phyloP scores from a whole-genome alignment of 2,888 invertebrate species.

The Dicroscelio sp. region DNA sequence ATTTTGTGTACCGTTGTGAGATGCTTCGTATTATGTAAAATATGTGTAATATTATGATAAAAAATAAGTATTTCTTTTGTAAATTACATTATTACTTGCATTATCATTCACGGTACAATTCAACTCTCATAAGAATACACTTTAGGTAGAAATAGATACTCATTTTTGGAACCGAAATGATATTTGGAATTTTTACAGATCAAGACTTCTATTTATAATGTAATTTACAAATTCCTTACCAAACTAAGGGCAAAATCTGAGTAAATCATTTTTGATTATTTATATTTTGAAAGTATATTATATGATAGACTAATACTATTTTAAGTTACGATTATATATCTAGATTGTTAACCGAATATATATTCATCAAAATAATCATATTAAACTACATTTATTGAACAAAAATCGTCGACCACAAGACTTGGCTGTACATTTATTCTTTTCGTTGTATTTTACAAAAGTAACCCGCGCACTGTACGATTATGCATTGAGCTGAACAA shows the following conservation, averaged over 20 bases:
- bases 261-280: not conserved
- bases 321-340: constrained; percentile 37
- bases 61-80: constrained; percentile 17
- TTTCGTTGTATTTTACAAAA: too few species aligned
- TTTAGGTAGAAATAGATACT: not conserved
- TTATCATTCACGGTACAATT: not conserved
- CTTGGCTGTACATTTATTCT: constrained; percentile 2
- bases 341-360: constrained; percentile 28
- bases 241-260: not conserved
- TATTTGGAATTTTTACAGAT: too few species aligned
- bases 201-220: constrained; percentile 31
- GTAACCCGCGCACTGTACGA: too few species aligned
- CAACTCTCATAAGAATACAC: not conserved
- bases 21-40: constrained; percentile 38
- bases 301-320: constrained; percentile 25
- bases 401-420: not conserved
- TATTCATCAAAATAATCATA: constrained; percentile 31
- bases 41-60: constrained; percentile 26
- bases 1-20: not conserved
- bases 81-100: constrained; percentile 35
- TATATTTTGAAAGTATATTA: not conserved
- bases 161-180: too few species aligned
- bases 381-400: constrained; percentile 1
- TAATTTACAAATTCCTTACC: constrained; percentile 32
- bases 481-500: too few species aligned